A percentile compares a stretch with the other conserved stretches of the same genome.
These are phyloP conservation scores for Chloropsis cyanopogon DNA, from an alignment of 2,113 vertebrate genomes.

Conservation along the genomic window DNA sequence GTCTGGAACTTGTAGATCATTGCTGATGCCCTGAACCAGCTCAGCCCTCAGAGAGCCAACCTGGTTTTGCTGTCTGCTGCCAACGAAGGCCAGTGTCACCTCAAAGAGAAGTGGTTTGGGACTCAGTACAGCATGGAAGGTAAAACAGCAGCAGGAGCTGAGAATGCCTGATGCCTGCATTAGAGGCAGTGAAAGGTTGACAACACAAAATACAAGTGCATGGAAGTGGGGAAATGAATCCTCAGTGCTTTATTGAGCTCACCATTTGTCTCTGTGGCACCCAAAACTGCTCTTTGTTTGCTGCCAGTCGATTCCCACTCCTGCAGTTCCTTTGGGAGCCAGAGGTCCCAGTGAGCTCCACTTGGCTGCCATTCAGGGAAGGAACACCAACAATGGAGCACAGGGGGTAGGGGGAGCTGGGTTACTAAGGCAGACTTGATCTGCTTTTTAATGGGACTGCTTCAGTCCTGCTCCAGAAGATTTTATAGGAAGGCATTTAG, in stretches of 20 bases:
- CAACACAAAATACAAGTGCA: neutral
- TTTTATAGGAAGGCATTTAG: neutral
- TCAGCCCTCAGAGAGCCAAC: constrained; percentile 89
- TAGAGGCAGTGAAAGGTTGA: neutral
- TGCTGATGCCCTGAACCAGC: constrained; percentile 81
- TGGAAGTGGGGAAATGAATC: neutral
- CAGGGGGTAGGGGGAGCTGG: neutral
- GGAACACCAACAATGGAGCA: neutral
- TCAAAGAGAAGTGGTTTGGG: constrained; percentile 94
- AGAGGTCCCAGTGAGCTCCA: fast-evolving
- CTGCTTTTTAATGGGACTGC: neutral
- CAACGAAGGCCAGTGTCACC: constrained; percentile 88
- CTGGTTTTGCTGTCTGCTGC: constrained; percentile 90
- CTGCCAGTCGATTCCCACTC: neutral
- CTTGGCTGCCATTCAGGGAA: neutral
- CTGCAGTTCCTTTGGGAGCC: neutral
- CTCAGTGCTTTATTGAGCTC: neutral
- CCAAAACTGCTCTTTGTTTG: neutral
- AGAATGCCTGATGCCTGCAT: neutral
- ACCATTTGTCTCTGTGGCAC: neutral
- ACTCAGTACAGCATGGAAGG: constrained; percentile 94
- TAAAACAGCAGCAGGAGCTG: constrained; percentile 38
- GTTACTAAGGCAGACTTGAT: neutral
- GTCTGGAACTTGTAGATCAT: constrained; percentile 79
- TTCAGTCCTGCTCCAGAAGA: neutral